Conservation (phyloP, 2,797 vertebrate genomes). For the Falco berigora region DNA sequence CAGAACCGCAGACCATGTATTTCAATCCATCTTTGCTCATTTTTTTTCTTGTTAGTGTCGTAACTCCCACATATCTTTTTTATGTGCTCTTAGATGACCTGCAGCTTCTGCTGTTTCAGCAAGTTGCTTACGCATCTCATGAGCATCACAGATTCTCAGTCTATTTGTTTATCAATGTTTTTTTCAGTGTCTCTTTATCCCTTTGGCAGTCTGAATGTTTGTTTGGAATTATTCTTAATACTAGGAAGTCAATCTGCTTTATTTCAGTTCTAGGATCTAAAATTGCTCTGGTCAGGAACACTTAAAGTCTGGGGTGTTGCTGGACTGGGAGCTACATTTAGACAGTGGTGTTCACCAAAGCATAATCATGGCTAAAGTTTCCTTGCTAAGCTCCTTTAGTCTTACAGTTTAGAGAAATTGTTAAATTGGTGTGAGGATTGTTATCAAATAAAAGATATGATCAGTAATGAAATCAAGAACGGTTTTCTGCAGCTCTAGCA, state of each 20-base stretch:
- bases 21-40: neutral
- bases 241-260: constrained; percentile 51
- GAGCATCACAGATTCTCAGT: neutral
- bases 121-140: neutral
- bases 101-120: neutral
- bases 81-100: neutral
- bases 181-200: neutral
- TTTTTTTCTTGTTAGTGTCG: neutral
- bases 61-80: neutral
- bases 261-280: constrained; percentile 16
- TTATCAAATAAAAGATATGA: neutral
- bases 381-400: neutral
- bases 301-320: neutral
- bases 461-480: neutral
- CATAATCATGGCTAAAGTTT: neutral
- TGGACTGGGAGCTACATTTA: neutral
- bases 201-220: constrained; percentile 35
- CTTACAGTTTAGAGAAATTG: neutral
- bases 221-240: constrained; percentile 52
- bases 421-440: neutral
- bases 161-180: constrained; percentile 1
- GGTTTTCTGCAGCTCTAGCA: neutral
- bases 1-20: neutral
- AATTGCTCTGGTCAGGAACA: neutral
- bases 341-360: neutral